These are phyloP conservation scores for Perdita meconis DNA, from an alignment of 2,888 invertebrate genomes.

Conservation along the genomic window DNA sequence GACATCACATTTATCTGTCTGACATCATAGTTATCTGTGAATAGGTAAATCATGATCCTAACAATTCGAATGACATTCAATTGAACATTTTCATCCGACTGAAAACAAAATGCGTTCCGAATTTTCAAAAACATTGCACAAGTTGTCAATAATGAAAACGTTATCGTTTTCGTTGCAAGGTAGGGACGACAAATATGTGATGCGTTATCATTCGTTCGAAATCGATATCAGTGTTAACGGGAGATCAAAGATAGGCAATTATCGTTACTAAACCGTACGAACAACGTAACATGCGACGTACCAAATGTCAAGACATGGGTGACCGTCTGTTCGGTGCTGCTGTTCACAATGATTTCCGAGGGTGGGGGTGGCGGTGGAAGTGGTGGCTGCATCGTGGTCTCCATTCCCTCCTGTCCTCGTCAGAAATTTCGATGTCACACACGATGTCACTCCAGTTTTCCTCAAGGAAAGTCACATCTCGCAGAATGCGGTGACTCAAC, in stretches of 20 bases:
- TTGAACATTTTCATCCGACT: not conserved
- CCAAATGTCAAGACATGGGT: constrained; percentile 87
- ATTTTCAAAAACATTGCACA: not conserved
- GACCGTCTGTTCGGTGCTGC: constrained; percentile 83
- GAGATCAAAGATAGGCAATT: constrained; percentile 25
- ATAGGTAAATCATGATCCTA: not conserved
- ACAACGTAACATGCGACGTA: constrained; percentile 71
- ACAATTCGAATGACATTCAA: not conserved
- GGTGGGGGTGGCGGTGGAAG: constrained; percentile 68
- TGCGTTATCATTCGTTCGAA: constrained; percentile 29
- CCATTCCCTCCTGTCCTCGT: constrained; percentile 71
- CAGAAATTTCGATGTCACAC: constrained; percentile 34
- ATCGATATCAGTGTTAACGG: constrained; percentile 41
- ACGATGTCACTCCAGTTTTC: constrained; percentile 10
- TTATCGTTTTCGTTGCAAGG: not conserved
- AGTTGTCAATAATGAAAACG: not conserved
- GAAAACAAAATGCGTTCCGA: not conserved
- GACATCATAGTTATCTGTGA: not conserved
- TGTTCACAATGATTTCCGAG: constrained; percentile 46
- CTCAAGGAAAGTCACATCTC: constrained; percentile 41
- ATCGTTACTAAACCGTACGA: not conserved
- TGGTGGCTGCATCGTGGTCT: constrained; percentile 75
- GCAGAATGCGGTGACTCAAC: constrained; percentile 22
- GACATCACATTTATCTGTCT: not conserved
- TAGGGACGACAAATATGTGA: not conserved